phyloP scores from a whole-genome alignment of 2,113 vertebrate genomes.

The Tympanuchus pallidicinctus region DNA sequence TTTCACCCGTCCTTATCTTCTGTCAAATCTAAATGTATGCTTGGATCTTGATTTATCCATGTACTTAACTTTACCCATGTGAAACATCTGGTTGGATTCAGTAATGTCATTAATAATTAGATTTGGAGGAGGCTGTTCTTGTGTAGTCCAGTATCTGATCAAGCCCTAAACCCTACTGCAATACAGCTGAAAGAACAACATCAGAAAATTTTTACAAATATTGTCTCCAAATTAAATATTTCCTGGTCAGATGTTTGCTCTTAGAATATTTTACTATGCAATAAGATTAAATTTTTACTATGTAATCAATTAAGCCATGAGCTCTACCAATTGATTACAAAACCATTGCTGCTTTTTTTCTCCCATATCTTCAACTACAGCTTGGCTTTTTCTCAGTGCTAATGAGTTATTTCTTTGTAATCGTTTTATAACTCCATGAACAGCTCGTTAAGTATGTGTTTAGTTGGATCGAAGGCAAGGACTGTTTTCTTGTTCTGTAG shows the following conservation, averaged over 20 bases:
- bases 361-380: neutral
- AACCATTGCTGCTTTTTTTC: neutral
- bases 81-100: slow-evolving; percentile 56
- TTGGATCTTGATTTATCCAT: slow-evolving; percentile 50
- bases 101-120: slow-evolving; percentile 59
- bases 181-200: neutral
- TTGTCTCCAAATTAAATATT: neutral
- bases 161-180: neutral
- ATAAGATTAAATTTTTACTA: neutral
- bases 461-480: neutral
- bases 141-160: neutral
- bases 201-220: neutral
- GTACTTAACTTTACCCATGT: slow-evolving; percentile 62
- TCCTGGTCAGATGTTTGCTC: neutral
- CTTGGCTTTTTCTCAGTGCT: neutral
- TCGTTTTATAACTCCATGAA: neutral
- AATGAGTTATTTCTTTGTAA: neutral
- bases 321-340: neutral
- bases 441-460: neutral
- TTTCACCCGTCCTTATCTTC: slow-evolving; percentile 44
- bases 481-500: neutral
- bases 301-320: neutral
- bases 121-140: slow-evolving; percentile 2
- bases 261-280: neutral
- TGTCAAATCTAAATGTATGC: neutral